Conservation (phyloP, 2,797 vertebrate genomes). For the Menidia menidia region DNA sequence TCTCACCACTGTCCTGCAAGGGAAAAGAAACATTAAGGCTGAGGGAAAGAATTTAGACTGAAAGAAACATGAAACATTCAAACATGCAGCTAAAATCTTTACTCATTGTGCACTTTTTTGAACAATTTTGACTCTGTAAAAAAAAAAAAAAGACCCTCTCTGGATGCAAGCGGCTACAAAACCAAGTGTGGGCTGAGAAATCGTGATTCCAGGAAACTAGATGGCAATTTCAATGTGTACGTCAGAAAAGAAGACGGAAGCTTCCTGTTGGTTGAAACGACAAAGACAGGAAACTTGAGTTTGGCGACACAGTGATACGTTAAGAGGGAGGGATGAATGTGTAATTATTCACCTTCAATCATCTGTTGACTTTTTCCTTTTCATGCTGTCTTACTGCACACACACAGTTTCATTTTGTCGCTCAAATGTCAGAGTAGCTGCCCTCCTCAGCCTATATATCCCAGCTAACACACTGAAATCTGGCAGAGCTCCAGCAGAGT, state of each 20-base stretch:
- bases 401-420: neutral
- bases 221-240: slow-evolving; percentile 41
- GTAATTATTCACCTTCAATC: slow-evolving; percentile 16
- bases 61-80: neutral
- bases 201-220: slow-evolving; percentile 67
- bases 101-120: neutral
- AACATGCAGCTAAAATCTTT: neutral
- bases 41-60: neutral
- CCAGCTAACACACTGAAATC: slow-evolving; percentile 55
- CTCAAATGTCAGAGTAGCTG: slow-evolving; percentile 1
- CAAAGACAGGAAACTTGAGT: slow-evolving; percentile 63
- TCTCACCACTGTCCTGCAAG: slow-evolving; percentile 43
- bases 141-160: slow-evolving; percentile 18
- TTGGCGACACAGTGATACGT: slow-evolving; percentile 29
- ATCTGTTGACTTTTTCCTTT: neutral
- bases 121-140: slow-evolving; percentile 2
- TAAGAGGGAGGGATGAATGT: slow-evolving; percentile 2
- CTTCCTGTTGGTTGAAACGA: slow-evolving; percentile 67
- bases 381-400: fast-evolving
- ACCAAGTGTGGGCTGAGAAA: slow-evolving; percentile 42
- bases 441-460: slow-evolving; percentile 15
- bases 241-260: slow-evolving; percentile 50
- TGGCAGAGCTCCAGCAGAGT: slow-evolving; percentile 65
- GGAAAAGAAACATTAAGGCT: neutral
- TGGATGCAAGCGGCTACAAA: slow-evolving; percentile 28